Conservation (phyloP, 2,113 vertebrate genomes). For the Vanacampus margaritifer region DNA sequence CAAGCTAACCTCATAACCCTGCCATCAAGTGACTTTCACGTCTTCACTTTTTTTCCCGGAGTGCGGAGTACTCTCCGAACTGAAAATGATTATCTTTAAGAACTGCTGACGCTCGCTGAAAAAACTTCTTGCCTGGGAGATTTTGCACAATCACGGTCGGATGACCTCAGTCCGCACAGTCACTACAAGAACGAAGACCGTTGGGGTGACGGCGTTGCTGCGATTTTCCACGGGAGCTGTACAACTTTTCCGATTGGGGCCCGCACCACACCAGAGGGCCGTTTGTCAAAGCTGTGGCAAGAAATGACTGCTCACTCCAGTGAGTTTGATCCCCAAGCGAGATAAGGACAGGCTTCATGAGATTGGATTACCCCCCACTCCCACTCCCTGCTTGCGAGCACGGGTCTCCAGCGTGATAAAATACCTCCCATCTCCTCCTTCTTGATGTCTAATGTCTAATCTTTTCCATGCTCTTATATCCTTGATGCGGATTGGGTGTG, state of each 20-base stretch:
- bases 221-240: conserved; percentile 4
- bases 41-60: conserved; percentile 28
- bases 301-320: conserved; percentile 42
- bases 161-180: conserved; percentile 31
- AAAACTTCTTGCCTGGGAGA: background rate
- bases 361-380: conserved; percentile 33
- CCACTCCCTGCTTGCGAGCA: conserved; percentile 10
- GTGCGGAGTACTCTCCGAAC: conserved; percentile 28
- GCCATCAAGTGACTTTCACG: conserved; percentile 43
- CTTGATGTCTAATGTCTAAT: conserved; percentile 43
- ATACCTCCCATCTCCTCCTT: conserved; percentile 29
- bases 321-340: conserved; percentile 52
- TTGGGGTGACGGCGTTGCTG: background rate
- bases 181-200: background rate
- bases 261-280: conserved; percentile 25
- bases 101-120: conserved; percentile 25
- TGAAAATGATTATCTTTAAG: conserved; percentile 52
- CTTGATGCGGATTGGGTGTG: conserved; percentile 39
- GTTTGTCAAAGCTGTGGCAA: conserved; percentile 43
- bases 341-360: conserved; percentile 54
- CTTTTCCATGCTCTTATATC: conserved; percentile 51
- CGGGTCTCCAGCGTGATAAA: conserved; percentile 35
- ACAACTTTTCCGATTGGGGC: conserved; percentile 11
- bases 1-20: conserved; percentile 65
- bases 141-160: conserved; percentile 16